Evolutionary conservation across 2,888 invertebrate genomes (phyloP).

Genomic region (Eupsilia transversa): DNA sequence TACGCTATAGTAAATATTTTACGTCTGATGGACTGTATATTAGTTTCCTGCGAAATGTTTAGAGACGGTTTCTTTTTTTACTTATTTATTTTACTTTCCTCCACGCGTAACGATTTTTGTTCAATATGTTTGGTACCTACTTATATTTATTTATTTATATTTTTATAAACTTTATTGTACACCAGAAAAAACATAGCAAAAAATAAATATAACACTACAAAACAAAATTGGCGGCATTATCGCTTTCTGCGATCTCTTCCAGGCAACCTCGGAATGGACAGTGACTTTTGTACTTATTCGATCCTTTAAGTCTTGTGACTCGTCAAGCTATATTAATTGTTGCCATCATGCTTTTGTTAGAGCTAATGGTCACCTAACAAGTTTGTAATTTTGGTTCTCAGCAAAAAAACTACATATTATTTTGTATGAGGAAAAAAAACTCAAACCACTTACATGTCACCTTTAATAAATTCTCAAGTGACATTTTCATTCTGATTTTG

Average conservation of each 20-base stretch:
- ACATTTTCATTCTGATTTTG: background rate
- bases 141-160: too few relatives aligned
- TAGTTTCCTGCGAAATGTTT: conserved; percentile 46
- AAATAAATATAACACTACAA: too few relatives aligned
- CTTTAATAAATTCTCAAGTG: background rate
- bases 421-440: background rate
- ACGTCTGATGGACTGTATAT: conserved; percentile 41
- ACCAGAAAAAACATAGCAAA: too few relatives aligned
- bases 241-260: too few relatives aligned
- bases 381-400: background rate
- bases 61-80: conserved; percentile 26
- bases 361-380: background rate
- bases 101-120: background rate
- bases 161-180: too few relatives aligned
- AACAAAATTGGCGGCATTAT: too few relatives aligned
- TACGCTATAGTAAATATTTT: conserved; percentile 52
- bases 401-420: background rate
- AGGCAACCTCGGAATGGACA: too few relatives aligned
- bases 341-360: too few relatives aligned
- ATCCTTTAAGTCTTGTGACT: background rate
- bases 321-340: background rate
- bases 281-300: background rate
- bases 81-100: conserved; percentile 35
- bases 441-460: background rate
- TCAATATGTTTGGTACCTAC: background rate